These are phyloP conservation scores for Athalia cordata DNA, from an alignment of 2,888 invertebrate genomes.

Conservation along the genomic window DNA sequence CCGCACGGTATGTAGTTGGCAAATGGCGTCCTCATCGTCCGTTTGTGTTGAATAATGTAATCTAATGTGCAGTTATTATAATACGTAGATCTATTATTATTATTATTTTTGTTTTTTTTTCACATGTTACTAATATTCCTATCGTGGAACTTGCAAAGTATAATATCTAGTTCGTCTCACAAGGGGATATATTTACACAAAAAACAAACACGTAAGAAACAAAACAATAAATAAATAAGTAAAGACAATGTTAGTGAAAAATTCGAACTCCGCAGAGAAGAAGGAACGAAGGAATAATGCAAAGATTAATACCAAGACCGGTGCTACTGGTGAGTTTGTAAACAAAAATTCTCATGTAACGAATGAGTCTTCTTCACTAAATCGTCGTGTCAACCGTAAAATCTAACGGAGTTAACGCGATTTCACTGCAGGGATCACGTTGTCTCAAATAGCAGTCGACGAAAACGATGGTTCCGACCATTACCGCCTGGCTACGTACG, in stretches of 20 bases:
- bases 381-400: neutral
- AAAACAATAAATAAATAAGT: conserved; percentile 52
- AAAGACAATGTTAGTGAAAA: conserved; percentile 69
- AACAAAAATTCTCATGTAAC: conserved; percentile 20
- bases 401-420: conserved; percentile 51
- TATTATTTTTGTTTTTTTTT: too few relatives aligned
- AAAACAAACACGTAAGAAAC: too few relatives aligned
- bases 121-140: too few relatives aligned
- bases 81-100: neutral
- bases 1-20: conserved; percentile 30
- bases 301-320: conserved; percentile 63
- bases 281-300: conserved; percentile 69
- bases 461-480: conserved; percentile 50
- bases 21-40: conserved; percentile 63
- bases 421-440: too few relatives aligned
- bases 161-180: too few relatives aligned
- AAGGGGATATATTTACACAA: too few relatives aligned
- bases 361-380: neutral
- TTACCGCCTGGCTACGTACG: conserved; percentile 43
- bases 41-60: conserved; percentile 67
- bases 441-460: conserved; percentile 58
- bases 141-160: too few relatives aligned
- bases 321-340: conserved; percentile 66
- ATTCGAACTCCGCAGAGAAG: conserved; percentile 60
- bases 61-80: conserved; percentile 54